These are phyloP conservation scores for Physeter macrocephalus DNA, from an alignment of 2,113 vertebrate genomes.

Conservation along the genomic window DNA sequence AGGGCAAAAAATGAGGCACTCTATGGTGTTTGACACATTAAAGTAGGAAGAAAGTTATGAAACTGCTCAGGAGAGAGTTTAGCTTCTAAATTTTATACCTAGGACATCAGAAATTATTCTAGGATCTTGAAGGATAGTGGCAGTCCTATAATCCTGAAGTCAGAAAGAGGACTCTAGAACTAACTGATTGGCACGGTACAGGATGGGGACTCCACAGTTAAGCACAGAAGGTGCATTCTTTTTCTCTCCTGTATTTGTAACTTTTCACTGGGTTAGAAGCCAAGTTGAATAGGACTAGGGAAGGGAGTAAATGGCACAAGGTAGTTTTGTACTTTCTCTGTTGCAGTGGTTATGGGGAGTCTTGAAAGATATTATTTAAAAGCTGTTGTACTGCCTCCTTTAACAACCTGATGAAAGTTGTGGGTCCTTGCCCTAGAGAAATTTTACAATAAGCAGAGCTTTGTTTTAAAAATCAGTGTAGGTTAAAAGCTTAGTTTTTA, in stretches of 20 bases:
- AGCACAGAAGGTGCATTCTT: not conserved
- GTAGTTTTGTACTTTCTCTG: not conserved
- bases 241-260: not conserved
- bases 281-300: not conserved
- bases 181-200: not conserved
- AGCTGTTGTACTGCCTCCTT: not conserved
- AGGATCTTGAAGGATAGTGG: not conserved
- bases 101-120: not conserved
- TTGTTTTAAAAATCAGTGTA: not conserved
- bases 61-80: not conserved
- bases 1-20: not conserved
- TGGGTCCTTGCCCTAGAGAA: not conserved
- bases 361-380: not conserved
- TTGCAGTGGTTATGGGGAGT: not conserved
- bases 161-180: not conserved
- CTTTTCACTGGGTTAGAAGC: not conserved
- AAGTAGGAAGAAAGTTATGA: not conserved
- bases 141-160: not conserved
- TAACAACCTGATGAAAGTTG: not conserved
- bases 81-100: conserved; percentile 11
- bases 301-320: not conserved
- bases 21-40: not conserved
- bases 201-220: not conserved
- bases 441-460: not conserved
- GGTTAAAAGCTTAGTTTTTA: not conserved